These are phyloP conservation scores for Caenorhabditis afra DNA, from an alignment of 2,888 invertebrate genomes.

Conservation along the genomic window DNA sequence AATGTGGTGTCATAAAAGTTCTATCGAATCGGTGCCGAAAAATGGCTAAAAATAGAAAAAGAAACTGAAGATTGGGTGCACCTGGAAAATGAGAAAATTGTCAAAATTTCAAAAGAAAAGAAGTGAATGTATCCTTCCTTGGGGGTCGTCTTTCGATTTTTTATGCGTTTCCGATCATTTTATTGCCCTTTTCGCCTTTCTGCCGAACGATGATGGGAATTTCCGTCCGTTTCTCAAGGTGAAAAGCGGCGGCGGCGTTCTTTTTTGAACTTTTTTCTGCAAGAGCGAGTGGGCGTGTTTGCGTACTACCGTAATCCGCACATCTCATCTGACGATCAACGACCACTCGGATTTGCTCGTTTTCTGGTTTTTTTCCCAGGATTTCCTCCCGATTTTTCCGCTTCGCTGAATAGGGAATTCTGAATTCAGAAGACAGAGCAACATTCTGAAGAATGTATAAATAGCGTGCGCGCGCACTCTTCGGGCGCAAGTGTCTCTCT, in stretches of 20 bases:
- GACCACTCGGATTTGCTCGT: background rate
- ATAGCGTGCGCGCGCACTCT: slow-evolving; percentile 8
- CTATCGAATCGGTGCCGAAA: background rate
- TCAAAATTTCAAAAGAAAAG: background rate
- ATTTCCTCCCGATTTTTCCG: slow-evolving; percentile 4
- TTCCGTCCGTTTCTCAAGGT: slow-evolving; percentile 30
- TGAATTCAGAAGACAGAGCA: slow-evolving; percentile 10
- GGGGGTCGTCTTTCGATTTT: slow-evolving; percentile 17
- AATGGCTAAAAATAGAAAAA: slow-evolving; percentile 1
- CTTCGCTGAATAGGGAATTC: background rate
- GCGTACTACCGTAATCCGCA: slow-evolving; percentile 1
- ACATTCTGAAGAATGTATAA: background rate
- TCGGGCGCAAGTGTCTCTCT: slow-evolving; percentile 2
- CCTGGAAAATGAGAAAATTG: background rate
- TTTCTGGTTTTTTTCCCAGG: background rate
- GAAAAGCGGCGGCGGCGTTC: slow-evolving; percentile 1
- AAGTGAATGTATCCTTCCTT: background rate
- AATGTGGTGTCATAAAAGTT: slow-evolving; percentile 15
- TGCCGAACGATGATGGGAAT: background rate
- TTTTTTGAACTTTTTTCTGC: slow-evolving; percentile 4
- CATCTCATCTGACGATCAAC: slow-evolving; percentile 10
- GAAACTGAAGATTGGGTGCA: background rate
- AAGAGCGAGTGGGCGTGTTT: background rate
- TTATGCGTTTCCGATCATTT: slow-evolving; percentile 45
- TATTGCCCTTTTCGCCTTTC: slow-evolving; percentile 37